phyloP scores from a whole-genome alignment of 2,113 vertebrate species.

The Cygnus atratus region DNA sequence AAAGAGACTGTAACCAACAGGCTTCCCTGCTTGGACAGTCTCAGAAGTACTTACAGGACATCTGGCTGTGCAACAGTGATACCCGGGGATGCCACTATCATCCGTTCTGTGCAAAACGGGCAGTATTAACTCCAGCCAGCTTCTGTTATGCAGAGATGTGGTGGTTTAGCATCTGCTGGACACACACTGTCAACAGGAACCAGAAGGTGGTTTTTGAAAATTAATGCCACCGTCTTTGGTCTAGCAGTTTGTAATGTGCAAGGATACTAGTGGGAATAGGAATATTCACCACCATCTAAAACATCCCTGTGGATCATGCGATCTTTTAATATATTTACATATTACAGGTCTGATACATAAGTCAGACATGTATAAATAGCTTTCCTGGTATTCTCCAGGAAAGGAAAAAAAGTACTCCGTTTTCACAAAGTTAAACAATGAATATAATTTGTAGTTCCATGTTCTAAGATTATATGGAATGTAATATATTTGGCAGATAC shows the following conservation, averaged over 20 bases:
- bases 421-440: not conserved
- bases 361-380: not conserved
- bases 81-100: not conserved
- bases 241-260: rapidly evolving
- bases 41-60: not conserved
- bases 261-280: not conserved
- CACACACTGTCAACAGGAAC: not conserved
- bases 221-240: not conserved
- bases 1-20: not conserved
- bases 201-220: not conserved
- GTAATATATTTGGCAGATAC: not conserved
- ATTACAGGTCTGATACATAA: not conserved
- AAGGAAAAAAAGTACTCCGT: not conserved
- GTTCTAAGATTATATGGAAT: not conserved
- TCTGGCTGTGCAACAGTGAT: not conserved
- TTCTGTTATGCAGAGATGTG: not conserved
- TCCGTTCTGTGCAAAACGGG: not conserved
- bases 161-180: not conserved
- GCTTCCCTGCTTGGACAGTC: not conserved
- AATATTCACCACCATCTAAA: not conserved
- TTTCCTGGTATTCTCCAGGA: not conserved
- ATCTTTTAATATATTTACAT: not conserved
- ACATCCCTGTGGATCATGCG: not conserved
- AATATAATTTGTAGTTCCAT: not conserved
- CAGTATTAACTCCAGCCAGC: not conserved